phyloP scores from a whole-genome alignment of 2,113 vertebrate genomes.

The Camelus bactrianus region DNA sequence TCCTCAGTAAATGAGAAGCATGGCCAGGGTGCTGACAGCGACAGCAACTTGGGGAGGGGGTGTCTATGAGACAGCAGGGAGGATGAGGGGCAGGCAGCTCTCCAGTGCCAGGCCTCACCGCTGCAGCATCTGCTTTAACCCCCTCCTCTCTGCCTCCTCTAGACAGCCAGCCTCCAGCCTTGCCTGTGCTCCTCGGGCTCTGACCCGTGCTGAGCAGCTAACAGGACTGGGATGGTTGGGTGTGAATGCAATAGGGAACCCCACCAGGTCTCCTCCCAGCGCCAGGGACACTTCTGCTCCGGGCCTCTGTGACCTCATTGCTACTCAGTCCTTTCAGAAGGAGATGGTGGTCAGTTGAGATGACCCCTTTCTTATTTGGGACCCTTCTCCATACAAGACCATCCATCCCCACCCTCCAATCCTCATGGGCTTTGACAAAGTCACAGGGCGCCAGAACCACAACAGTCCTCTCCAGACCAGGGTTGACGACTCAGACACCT shows the following conservation, averaged over 20 bases:
- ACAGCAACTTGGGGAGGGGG: not conserved
- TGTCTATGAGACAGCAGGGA: not conserved
- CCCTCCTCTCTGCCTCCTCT: not conserved
- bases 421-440: not conserved
- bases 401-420: too few relatives aligned
- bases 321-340: not conserved
- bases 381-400: not conserved
- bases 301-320: not conserved
- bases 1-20: not conserved
- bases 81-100: not conserved
- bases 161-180: not conserved
- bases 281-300: not conserved
- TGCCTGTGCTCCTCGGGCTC: not conserved
- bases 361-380: too few relatives aligned
- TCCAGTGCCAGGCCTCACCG: not conserved
- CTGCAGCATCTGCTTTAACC: not conserved
- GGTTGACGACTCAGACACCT: not conserved
- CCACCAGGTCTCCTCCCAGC: not conserved
- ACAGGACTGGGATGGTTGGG: not conserved
- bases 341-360: not conserved
- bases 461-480: not conserved
- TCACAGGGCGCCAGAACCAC: accelerated
- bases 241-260: too few relatives aligned
- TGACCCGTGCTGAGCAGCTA: not conserved
- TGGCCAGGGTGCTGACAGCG: not conserved